Base-by-base conservation (phyloP, 1,140 invertebrate species). In the Ditylenchus dipsaci region DNA sequence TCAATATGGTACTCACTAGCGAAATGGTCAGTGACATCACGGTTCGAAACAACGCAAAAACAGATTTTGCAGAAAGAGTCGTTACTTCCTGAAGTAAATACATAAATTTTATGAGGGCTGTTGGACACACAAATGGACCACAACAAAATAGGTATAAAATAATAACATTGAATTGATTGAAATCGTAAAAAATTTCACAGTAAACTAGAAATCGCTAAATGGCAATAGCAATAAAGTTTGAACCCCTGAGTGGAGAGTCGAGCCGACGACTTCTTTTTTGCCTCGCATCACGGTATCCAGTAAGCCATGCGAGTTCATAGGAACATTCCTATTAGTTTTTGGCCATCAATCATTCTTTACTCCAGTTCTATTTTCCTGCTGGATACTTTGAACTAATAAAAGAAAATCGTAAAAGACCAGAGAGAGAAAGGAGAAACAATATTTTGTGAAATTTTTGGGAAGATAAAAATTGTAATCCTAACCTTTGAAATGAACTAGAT, bases 1-100 rank as follows among this genome's bases (percentile, higher is more conserved):
- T 49, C 68, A 13, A 69, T 69, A 42, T 69, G 68, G 26, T 72
- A 73, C 27, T 69, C 68, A 19, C 47, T 63, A n/a, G 68, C 29
- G 19, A 69, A 69, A 67, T 69, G 68, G 33, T 69, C 71, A 0
- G 68, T 73, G 0, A 58, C 56, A 33, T 42, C 42, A 1, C 19
- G 1, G n/a, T 69, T 69, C n/a, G 67, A 23, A 27, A 69, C 21
- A 5, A 69, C 45, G 15, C 47, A 19, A 23, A 27, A 60, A 67
- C 68, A 69, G 49, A 69, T 29, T 7, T 15, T 0, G 30, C 68
- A 69, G 57, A 69, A 73, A 21, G 23, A 68, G 11, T 73, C 42
- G 33, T 74, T 69, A 21, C 68, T 30, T 72, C 67, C 68, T 67
- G 17, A 23, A 71, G 67, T 7, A 7, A 65, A n/a, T n/a, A 27